Percentiles rank a stretch among this genome's conserved stretches.
Conservation (phyloP, 2,888 invertebrate species). For the Perdita meconis region DNA sequence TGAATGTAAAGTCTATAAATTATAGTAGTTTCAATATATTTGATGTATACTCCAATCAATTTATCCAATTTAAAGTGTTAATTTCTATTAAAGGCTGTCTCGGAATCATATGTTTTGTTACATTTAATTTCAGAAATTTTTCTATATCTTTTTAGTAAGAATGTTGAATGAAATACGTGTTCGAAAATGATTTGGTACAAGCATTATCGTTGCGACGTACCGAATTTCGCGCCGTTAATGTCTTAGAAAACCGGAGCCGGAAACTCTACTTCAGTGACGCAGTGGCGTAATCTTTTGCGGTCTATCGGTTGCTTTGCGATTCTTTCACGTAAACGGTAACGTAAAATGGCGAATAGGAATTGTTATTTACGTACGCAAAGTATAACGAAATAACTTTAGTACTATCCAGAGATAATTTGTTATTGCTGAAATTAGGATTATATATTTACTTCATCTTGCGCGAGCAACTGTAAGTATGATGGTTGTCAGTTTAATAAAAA, state of each 20-base stretch:
- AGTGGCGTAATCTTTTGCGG: slow-evolving; percentile 66
- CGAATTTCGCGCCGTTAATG: slow-evolving; percentile 54
- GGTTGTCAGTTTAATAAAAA: slow-evolving; percentile 58
- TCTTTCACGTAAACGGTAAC: slow-evolving; percentile 67
- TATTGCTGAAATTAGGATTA: slow-evolving; percentile 34
- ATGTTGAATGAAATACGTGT: neutral
- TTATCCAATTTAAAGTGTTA: slow-evolving; percentile 2
- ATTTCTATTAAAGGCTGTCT: neutral
- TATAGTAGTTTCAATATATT: too few species aligned
- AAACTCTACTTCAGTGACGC: slow-evolving; percentile 58
- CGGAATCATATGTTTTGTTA: neutral
- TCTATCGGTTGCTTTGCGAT: slow-evolving; percentile 69
- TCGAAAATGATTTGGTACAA: neutral
- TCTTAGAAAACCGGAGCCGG: slow-evolving; percentile 57
- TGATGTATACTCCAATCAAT: neutral
- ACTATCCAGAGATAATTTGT: slow-evolving; percentile 32
- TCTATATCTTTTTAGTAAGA: neutral
- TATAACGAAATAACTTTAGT: slow-evolving; percentile 58
- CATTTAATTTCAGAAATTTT: neutral
- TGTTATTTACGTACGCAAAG: slow-evolving; percentile 75
- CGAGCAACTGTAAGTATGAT: slow-evolving; percentile 63
- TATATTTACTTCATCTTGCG: slow-evolving; percentile 40
- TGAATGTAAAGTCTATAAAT: too few species aligned
- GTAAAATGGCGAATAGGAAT: slow-evolving; percentile 78
- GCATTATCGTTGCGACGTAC: neutral